These are phyloP conservation scores for Cacatua alba DNA, from an alignment of 2,113 vertebrate genomes.

Conservation along the genomic window DNA sequence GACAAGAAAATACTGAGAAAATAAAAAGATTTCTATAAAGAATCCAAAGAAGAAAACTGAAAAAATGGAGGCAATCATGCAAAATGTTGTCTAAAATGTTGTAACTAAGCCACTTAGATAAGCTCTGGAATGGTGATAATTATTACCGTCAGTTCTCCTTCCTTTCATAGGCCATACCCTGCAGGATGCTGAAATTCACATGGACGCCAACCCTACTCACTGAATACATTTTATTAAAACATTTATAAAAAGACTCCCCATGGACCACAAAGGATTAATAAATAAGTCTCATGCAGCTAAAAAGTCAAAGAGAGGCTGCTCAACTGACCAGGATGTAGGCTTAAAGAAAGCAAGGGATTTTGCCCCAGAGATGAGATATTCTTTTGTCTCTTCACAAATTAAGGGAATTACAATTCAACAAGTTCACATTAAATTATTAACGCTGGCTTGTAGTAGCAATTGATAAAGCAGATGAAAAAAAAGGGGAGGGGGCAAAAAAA, in stretches of 20 bases:
- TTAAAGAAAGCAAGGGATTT: background rate
- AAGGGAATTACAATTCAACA: background rate
- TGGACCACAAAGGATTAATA: background rate
- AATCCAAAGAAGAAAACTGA: background rate
- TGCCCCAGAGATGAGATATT: background rate
- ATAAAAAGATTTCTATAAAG: background rate
- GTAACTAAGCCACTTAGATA: background rate
- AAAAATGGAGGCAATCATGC: background rate
- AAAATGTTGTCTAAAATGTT: background rate
- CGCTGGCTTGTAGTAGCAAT: background rate
- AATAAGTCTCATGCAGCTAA: conserved; percentile 9
- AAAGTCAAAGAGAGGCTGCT: background rate
- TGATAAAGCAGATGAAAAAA: background rate
- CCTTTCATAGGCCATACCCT: background rate
- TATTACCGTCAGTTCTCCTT: background rate
- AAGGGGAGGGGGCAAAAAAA: background rate
- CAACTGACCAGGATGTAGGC: background rate
- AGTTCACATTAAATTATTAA: conserved; percentile 40
- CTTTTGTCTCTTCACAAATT: background rate
- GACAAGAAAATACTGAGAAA: background rate
- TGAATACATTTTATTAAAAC: background rate
- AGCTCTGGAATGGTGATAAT: background rate
- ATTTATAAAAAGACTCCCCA: background rate
- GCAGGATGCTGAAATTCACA: background rate
- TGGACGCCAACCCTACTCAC: background rate